Percentiles rank a stretch among this genome's conserved stretches.
These are phyloP conservation scores for Cantharis flavilabris DNA, from an alignment of 2,888 invertebrate genomes.

Conservation along the genomic window DNA sequence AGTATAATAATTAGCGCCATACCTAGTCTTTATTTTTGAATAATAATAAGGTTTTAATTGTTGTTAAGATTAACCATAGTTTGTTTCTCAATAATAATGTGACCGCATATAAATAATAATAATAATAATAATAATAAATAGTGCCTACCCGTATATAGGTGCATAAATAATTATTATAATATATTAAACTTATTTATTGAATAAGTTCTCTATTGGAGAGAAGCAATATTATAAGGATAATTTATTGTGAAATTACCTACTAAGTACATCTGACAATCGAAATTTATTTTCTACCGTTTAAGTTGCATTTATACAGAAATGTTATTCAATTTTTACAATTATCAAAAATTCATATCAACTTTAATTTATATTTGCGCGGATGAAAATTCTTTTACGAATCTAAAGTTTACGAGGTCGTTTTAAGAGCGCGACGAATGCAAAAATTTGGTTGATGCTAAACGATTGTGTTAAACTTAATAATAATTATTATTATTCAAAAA, in stretches of 20 bases:
- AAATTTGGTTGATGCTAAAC: background rate
- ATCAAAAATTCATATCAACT: background rate
- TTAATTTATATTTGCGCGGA: background rate
- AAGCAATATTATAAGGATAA: background rate
- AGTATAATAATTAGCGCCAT: background rate
- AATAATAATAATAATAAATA: background rate
- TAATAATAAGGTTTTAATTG: background rate
- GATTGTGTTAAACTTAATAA: background rate
- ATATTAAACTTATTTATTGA: background rate
- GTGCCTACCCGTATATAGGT: background rate
- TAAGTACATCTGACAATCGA: background rate
- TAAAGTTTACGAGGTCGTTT: background rate
- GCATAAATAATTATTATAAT: no score
- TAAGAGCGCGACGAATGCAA: background rate
- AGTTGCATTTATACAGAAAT: background rate
- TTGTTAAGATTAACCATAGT: background rate
- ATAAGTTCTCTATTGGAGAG: no score
- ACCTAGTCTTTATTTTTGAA: background rate
- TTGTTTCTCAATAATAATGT: background rate
- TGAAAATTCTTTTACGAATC: background rate
- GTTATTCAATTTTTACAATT: background rate
- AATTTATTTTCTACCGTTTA: background rate
- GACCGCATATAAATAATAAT: background rate
- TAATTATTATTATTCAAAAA: background rate
- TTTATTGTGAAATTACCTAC: background rate